Evolutionary conservation across 2,797 vertebrate species (phyloP).

Genomic region (Sebastes iracundus): DNA sequence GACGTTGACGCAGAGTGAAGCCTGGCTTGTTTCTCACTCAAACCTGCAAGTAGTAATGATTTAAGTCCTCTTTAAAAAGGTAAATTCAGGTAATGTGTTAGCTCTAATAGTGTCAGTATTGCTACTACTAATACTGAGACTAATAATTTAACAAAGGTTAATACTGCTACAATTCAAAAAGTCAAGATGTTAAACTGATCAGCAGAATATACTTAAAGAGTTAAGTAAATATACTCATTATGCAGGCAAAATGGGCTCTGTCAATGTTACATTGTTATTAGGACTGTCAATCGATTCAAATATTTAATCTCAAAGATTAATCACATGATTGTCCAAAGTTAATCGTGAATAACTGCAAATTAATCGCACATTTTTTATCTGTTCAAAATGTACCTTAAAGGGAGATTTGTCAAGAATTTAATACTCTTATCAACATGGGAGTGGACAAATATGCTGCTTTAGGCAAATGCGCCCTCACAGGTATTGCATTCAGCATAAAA

Average conservation of each 20-base stretch:
- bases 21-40: constrained; percentile 20
- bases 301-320: no score
- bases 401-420: no score
- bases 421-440: no score
- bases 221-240: background rate
- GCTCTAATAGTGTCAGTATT: background rate
- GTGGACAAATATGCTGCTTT: no score
- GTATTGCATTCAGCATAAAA: no score
- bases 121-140: no score
- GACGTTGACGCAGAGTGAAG: constrained; percentile 29
- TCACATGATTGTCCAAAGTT: no score
- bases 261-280: background rate
- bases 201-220: background rate
- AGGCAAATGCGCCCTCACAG: no score
- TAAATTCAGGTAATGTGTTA: background rate
- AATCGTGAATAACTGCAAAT: no score
- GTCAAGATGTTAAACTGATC: background rate
- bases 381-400: no score
- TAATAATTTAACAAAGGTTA: background rate
- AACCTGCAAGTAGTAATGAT: constrained; percentile 6
- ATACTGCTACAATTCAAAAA: background rate
- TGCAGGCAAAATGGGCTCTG: background rate
- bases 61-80: constrained; percentile 32
- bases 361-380: no score
- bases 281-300: no score